Percentiles rank a stretch among this genome's conserved stretches.
Conservation (phyloP, 2,888 invertebrate genomes). For the Lamellibrachia columna region DNA sequence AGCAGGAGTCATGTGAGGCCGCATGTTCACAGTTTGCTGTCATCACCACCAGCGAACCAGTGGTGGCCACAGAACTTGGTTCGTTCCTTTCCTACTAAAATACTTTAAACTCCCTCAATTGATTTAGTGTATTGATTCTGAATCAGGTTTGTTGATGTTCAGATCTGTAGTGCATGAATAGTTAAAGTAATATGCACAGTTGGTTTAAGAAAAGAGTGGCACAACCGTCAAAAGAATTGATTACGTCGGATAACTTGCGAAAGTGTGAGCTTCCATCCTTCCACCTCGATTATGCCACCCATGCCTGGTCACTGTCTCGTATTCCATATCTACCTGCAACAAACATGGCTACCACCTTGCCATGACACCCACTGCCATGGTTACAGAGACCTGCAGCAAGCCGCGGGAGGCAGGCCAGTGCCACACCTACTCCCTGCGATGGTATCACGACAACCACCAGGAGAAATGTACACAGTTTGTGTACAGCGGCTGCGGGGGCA, state of each 20-base stretch:
- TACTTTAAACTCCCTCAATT: no score
- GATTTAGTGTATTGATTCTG: no score
- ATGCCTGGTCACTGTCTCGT: background rate
- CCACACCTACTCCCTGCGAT: slow-evolving; percentile 72
- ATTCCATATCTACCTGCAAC: background rate
- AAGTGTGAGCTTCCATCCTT: no score
- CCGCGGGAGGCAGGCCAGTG: slow-evolving; percentile 76
- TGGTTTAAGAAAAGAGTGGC: no score
- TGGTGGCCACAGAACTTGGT: background rate
- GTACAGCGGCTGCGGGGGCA: slow-evolving; percentile 39
- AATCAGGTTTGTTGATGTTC: no score
- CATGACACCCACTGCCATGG: background rate
- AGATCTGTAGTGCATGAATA: no score
- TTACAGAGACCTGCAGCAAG: slow-evolving; percentile 34
- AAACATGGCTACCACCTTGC: background rate
- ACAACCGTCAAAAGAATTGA: no score
- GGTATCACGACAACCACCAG: slow-evolving; percentile 79
- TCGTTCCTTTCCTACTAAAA: background rate
- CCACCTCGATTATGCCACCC: background rate
- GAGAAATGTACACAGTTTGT: slow-evolving; percentile 73
- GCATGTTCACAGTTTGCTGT: slow-evolving; percentile 69
- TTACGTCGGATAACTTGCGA: no score
- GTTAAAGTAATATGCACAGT: no score
- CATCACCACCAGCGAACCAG: background rate
- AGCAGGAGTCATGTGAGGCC: slow-evolving; percentile 75